Conservation (phyloP, 2,888 invertebrate genomes). For the Masnerella sp. region DNA sequence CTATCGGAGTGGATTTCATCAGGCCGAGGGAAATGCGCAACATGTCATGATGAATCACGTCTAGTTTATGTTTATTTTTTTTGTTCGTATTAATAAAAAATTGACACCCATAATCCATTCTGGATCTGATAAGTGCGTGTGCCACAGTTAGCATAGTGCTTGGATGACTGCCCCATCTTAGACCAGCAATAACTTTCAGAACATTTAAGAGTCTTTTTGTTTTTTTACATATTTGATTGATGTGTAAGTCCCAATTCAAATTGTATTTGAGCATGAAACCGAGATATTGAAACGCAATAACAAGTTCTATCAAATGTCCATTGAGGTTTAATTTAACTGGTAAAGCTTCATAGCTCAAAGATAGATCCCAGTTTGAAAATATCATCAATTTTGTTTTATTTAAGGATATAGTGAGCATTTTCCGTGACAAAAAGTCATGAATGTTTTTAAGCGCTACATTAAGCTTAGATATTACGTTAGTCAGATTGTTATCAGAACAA, state of each 20-base stretch:
- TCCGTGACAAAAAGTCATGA: background rate
- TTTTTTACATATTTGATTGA: background rate
- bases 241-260: slow-evolving; percentile 5
- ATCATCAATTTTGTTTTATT: slow-evolving; percentile 10
- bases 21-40: slow-evolving; percentile 8
- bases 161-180: slow-evolving; percentile 3
- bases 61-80: background rate
- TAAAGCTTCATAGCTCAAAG: background rate
- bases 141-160: background rate
- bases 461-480: too few relatives aligned
- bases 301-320: background rate
- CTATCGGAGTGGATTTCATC: slow-evolving; percentile 22
- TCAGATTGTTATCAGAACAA: too few relatives aligned
- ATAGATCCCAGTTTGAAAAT: background rate
- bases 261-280: background rate
- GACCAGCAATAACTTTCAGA: background rate
- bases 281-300: background rate
- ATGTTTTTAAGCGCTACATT: background rate
- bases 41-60: slow-evolving; percentile 10
- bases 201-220: background rate
- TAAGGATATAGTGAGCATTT: slow-evolving; percentile 3
- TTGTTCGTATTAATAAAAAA: background rate
- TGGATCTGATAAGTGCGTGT: slow-evolving; percentile 2
- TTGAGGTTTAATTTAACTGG: background rate
- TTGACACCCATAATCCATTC: slow-evolving; percentile 10